phyloP scores from a whole-genome alignment of 2,797 vertebrate genomes.

The Parauchenoglanis punctatus region DNA sequence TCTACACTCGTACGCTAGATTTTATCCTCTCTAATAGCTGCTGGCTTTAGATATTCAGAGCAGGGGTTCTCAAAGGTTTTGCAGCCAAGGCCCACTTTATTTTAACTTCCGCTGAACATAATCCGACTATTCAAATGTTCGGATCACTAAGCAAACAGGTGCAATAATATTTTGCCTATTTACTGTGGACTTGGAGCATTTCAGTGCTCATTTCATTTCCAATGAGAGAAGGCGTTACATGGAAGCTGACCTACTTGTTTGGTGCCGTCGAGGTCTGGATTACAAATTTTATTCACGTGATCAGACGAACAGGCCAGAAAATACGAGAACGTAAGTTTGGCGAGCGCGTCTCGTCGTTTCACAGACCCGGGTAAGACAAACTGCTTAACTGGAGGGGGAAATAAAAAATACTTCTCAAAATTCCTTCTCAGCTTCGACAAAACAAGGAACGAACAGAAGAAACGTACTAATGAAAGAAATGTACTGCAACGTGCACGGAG shows the following conservation, averaged over 20 bases:
- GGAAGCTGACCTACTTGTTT: background rate
- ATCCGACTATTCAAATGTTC: background rate
- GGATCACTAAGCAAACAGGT: background rate
- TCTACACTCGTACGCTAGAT: background rate
- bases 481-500: background rate
- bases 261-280: background rate
- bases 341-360: background rate
- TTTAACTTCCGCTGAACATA: background rate
- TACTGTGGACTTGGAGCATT: background rate
- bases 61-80: background rate
- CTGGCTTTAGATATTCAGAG: constrained; percentile 3
- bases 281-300: background rate
- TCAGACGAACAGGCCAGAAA: background rate
- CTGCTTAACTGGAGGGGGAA: background rate
- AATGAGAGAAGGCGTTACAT: background rate
- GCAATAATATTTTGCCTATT: background rate
- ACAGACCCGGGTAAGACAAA: background rate
- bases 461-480: background rate
- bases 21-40: background rate
- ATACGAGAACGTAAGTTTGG: too few species aligned
- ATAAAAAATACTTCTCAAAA: background rate
- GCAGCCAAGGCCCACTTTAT: background rate
- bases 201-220: background rate
- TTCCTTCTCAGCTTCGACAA: background rate
- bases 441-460: background rate